phyloP scores from a whole-genome alignment of 2,797 vertebrate species.

The Myiothlypis chrysogaster region DNA sequence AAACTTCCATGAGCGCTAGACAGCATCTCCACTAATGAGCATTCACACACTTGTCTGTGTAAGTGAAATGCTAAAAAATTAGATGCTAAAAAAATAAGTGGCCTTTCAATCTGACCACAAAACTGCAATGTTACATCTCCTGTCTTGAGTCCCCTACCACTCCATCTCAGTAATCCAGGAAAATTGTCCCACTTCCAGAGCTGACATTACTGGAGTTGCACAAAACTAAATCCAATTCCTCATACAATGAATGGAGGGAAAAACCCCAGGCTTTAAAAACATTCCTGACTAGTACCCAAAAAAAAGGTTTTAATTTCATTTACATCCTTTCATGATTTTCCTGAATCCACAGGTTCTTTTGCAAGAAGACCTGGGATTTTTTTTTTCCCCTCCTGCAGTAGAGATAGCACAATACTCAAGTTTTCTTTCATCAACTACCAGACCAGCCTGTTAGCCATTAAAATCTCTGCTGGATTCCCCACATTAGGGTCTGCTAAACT shows the following conservation, averaged over 20 bases:
- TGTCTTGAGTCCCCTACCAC: not conserved
- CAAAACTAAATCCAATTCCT: not conserved
- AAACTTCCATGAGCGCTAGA: not conserved
- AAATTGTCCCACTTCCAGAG: not conserved
- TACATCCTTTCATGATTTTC: not conserved
- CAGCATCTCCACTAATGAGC: not conserved
- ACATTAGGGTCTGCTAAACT: accelerated
- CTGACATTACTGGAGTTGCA: not conserved
- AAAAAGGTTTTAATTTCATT: accelerated
- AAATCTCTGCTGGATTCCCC: not conserved
- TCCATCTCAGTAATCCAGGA: not conserved
- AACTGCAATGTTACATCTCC: not conserved
- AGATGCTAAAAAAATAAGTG: not conserved
- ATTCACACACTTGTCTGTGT: not conserved
- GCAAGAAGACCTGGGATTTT: not conserved
- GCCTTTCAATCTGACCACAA: not conserved
- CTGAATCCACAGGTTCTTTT: not conserved
- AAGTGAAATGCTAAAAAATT: not conserved
- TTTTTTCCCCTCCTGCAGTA: not conserved
- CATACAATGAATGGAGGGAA: accelerated
- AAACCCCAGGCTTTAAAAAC: accelerated
- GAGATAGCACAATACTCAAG: not conserved
- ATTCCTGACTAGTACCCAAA: not conserved
- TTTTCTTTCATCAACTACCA: not conserved
- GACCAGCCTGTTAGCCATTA: not conserved